Base-by-base conservation (phyloP, 2,113 vertebrate genomes). In the Merops nubicus region DNA sequence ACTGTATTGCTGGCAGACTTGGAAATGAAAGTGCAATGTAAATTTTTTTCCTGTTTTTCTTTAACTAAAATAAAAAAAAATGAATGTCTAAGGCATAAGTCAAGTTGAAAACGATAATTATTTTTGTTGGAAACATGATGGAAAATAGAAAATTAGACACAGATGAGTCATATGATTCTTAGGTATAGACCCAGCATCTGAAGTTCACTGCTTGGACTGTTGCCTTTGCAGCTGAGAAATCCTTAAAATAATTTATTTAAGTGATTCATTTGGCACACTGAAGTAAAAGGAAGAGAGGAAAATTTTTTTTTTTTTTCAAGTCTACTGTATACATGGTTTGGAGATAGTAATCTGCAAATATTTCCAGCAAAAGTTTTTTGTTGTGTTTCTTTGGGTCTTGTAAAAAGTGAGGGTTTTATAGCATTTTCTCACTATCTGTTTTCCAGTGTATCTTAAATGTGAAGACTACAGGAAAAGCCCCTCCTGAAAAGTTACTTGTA, bases 351-450 rank as follows among this genome's bases (percentile, higher is more conserved):
- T 81, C 68, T 84, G 78, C 72, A 85, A 91, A 75, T 87, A 94
- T 69, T 87, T 91, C 36, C 76, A 92, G 22, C 68, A 42, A 77
- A 90, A 67, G 4, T 11, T 77, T 77, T 83, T 19, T 60, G 64
- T 91, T 93, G 25, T 64, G 20, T 81, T 72, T 60, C 62, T 91
- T 78, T 87, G 56, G 43, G 60, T 54, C 64, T 72, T 90, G 45
- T 86, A 84, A 96, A 93, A 90, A 72, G 60, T 60, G 80, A 85
- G 60, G 83, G 79, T 56, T 94, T 96, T 48, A 84, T 38, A 50
- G 2, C 47, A n/a, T 89, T 91, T 95, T 88, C 76, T 68, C 93
- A 18, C 22, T 93, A 23, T 92, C 53, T 93, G 43, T 63, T 91
- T 76, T 84, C 68, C 53, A 87, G 48, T 64, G 77, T 65, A 82